These are phyloP conservation scores for Propithecus perrieri DNA, from an alignment of 2,797 vertebrate genomes.

Conservation along the genomic window DNA sequence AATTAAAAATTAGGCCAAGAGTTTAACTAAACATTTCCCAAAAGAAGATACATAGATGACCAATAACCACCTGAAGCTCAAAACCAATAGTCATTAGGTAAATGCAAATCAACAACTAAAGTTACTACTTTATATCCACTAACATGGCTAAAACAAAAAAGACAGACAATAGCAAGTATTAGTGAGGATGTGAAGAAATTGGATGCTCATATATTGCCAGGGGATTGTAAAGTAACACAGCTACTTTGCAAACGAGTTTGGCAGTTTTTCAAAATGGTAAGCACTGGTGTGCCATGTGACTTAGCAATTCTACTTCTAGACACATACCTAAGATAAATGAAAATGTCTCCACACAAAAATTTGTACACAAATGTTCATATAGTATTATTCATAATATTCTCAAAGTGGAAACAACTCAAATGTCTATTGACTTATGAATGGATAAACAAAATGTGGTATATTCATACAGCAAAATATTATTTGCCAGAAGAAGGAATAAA, in stretches of 20 bases:
- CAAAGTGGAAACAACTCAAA: not conserved
- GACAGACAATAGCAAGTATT: not conserved
- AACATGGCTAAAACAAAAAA: not conserved
- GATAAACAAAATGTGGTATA: not conserved
- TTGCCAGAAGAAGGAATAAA: not conserved
- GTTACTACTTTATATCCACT: not conserved
- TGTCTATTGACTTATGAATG: not conserved
- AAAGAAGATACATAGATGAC: not conserved
- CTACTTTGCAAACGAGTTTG: not conserved
- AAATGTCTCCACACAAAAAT: not conserved
- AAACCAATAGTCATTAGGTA: not conserved
- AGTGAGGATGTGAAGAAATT: not conserved
- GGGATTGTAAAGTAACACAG: not conserved
- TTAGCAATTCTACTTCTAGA: not conserved
- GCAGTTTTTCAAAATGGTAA: not conserved
- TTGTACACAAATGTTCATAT: not conserved
- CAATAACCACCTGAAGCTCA: not conserved
- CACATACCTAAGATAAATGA: not conserved
- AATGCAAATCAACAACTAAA: not conserved
- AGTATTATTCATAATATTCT: not conserved
- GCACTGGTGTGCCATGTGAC: not conserved
- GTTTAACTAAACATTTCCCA: not conserved
- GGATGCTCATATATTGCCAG: not conserved
- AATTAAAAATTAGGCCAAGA: not conserved
- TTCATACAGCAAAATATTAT: not conserved